These are phyloP conservation scores for Platichthys flesus DNA, from an alignment of 2,113 vertebrate species.

Conservation along the genomic window DNA sequence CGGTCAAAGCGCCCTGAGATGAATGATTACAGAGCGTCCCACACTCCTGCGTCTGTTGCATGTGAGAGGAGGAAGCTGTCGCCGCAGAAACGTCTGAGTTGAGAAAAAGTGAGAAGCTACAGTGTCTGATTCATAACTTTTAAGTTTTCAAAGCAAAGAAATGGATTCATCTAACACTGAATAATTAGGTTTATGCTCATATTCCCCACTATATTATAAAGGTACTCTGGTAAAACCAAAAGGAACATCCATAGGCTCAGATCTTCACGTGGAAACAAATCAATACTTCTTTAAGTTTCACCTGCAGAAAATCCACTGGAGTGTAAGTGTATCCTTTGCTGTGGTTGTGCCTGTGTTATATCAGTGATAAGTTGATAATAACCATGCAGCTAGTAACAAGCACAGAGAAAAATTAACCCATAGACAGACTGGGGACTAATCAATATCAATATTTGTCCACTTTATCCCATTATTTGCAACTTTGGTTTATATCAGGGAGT, in stretches of 20 bases:
- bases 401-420: not conserved
- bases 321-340: not conserved
- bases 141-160: not conserved
- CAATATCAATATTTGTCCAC: not conserved
- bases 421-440: not conserved
- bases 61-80: conserved; percentile 27
- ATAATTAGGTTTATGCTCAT: too few species aligned
- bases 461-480: not conserved
- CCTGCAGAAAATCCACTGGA: too few species aligned
- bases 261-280: not conserved
- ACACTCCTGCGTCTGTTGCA: conserved; percentile 40
- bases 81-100: too few species aligned
- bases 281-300: not conserved
- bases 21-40: conserved; percentile 61
- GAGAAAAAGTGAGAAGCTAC: too few species aligned
- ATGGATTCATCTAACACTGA: too few species aligned
- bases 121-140: not conserved
- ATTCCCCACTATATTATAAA: not conserved
- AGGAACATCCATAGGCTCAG: too few species aligned
- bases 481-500: too few species aligned
- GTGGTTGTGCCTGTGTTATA: not conserved
- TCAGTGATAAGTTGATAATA: too few species aligned
- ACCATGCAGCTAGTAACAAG: not conserved
- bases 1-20: conserved; percentile 45
- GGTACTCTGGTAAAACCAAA: too few species aligned